These are phyloP conservation scores for Perccottus glenii DNA, from an alignment of 2,113 vertebrate species.

Conservation along the genomic window DNA sequence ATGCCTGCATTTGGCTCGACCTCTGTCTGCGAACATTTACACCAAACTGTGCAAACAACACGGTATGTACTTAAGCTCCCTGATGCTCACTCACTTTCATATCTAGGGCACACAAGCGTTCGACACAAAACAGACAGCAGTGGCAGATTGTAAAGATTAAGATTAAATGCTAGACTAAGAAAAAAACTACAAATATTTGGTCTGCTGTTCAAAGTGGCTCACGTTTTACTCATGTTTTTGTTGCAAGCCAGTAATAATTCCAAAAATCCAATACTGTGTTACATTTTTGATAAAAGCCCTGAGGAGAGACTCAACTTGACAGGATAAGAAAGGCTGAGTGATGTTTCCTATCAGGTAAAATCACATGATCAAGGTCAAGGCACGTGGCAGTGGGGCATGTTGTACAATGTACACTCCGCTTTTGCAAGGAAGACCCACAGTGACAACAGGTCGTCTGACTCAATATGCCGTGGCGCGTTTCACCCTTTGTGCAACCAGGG, in stretches of 20 bases:
- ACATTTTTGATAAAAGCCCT: slow-evolving; percentile 34
- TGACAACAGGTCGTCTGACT: slow-evolving; percentile 66
- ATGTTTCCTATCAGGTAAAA: slow-evolving; percentile 27
- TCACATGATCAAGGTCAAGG: slow-evolving; percentile 64
- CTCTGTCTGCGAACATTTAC: slow-evolving; percentile 45
- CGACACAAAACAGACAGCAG: slow-evolving; percentile 66
- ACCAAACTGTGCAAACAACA: slow-evolving; percentile 46
- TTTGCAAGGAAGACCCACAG: slow-evolving; percentile 22
- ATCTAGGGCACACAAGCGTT: slow-evolving; percentile 74
- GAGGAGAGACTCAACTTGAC: slow-evolving; percentile 23
- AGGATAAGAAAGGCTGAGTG: slow-evolving; percentile 28
- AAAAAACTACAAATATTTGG: slow-evolving; percentile 36
- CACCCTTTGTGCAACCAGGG: slow-evolving; percentile 36
- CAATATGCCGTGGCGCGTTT: slow-evolving; percentile 37
- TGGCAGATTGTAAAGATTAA: slow-evolving; percentile 79
- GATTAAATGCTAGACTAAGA: slow-evolving; percentile 72
- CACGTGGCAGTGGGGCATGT: slow-evolving; percentile 24
- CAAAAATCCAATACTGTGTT: slow-evolving; percentile 30
- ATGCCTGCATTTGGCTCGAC: slow-evolving; percentile 48
- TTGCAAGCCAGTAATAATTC: slow-evolving; percentile 35
- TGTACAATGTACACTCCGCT: slow-evolving; percentile 32
- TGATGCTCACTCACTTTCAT: slow-evolving; percentile 68
- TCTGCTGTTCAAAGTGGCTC: neutral
- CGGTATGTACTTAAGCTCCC: slow-evolving; percentile 56
- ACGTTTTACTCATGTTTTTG: slow-evolving; percentile 15